phyloP scores from a whole-genome alignment of 2,113 vertebrate genomes.

The Tetraodon nigroviridis region DNA sequence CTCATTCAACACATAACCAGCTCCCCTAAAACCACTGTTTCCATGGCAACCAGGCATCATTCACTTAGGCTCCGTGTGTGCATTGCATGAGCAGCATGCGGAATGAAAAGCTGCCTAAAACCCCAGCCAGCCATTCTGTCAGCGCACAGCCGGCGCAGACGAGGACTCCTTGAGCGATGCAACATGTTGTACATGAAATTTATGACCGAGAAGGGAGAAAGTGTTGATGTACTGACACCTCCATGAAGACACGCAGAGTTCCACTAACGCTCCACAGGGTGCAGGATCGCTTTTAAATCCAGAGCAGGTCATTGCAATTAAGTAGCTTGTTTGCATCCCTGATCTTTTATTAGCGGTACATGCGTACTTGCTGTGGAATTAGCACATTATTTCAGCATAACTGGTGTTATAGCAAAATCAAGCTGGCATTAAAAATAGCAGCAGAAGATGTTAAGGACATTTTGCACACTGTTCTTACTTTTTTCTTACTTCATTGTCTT shows the following conservation, averaged over 20 bases:
- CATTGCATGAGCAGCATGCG: constrained; percentile 37
- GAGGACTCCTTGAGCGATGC: constrained; percentile 11
- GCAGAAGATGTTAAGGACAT: no score
- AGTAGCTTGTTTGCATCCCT: background rate
- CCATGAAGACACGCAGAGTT: constrained; percentile 1
- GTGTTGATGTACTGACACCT: constrained; percentile 14
- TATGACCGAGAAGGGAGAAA: constrained; percentile 14
- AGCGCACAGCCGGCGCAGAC: constrained; percentile 14
- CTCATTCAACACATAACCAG: constrained; percentile 47
- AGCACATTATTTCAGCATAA: no score
- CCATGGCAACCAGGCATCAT: background rate
- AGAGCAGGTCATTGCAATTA: background rate
- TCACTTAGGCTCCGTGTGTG: background rate
- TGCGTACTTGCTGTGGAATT: background rate
- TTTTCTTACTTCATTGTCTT: no score
- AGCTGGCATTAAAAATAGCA: no score
- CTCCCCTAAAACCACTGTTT: constrained; percentile 16
- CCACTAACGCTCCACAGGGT: background rate
- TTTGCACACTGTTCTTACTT: no score
- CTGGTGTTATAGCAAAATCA: no score
- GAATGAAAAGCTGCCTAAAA: constrained; percentile 41
- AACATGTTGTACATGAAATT: constrained; percentile 34
- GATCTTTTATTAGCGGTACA: background rate
- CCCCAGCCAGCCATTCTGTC: constrained; percentile 19
- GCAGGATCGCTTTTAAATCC: constrained; percentile 6